phyloP scores from a whole-genome alignment of 2,113 vertebrate species.

The Ciconia maguari region DNA sequence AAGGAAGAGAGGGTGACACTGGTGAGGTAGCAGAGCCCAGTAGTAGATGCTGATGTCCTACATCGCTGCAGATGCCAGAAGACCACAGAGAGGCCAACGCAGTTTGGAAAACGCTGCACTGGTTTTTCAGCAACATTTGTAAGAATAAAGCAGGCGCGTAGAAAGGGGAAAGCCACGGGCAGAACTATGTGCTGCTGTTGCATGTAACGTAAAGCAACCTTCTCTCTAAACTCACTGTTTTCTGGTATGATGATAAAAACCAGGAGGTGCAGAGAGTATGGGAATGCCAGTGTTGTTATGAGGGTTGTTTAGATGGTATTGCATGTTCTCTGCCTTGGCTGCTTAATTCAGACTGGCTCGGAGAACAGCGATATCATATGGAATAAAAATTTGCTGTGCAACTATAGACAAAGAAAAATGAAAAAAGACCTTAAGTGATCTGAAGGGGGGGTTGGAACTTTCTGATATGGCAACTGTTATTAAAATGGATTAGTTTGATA shows the following conservation, averaged over 20 bases:
- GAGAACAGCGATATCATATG: neutral
- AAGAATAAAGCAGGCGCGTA: fast-evolving
- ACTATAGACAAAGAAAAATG: neutral
- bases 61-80: neutral
- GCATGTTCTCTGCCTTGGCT: neutral
- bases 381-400: neutral
- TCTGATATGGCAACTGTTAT: neutral
- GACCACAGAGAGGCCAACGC: neutral
- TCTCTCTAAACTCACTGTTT: neutral
- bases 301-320: neutral
- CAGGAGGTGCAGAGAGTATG: neutral
- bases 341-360: neutral
- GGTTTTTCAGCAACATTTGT: neutral
- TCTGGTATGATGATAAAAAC: neutral
- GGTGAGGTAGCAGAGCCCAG: neutral
- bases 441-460: neutral
- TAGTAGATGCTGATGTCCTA: neutral
- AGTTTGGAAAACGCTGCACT: neutral
- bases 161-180: neutral
- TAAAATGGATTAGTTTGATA: neutral
- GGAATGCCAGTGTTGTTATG: neutral
- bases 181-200: neutral
- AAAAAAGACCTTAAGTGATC: neutral
- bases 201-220: fast-evolving
- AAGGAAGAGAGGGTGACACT: neutral